These are phyloP conservation scores for Oryzias woworae DNA, from an alignment of 2,113 vertebrate genomes.

Conservation along the genomic window DNA sequence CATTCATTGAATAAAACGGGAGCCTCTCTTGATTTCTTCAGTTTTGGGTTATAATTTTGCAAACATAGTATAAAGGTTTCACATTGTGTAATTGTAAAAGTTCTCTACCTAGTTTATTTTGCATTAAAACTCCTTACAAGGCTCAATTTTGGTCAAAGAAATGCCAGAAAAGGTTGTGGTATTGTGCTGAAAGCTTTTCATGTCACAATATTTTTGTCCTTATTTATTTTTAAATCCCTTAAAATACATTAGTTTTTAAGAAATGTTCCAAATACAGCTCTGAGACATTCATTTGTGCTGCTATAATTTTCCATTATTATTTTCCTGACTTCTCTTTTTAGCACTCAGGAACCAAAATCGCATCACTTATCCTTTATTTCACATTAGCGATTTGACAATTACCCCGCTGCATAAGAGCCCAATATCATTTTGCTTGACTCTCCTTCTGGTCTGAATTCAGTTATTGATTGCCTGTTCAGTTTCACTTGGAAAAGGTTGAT, in stretches of 20 bases:
- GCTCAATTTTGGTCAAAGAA: too few species aligned
- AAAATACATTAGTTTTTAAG: not conserved
- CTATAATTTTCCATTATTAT: constrained; percentile 48
- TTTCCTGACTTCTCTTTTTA: constrained; percentile 48
- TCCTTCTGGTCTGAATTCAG: constrained; percentile 91
- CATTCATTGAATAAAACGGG: constrained; percentile 64
- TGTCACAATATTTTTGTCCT: not conserved
- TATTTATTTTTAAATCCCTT: not conserved
- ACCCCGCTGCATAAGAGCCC: constrained; percentile 77
- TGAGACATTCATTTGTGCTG: constrained; percentile 48
- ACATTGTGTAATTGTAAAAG: too few species aligned
- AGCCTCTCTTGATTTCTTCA: constrained; percentile 57
- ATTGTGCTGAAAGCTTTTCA: too few species aligned
- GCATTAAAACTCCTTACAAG: not conserved
- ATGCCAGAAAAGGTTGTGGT: too few species aligned
- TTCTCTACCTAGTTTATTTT: not conserved
- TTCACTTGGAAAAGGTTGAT: constrained; percentile 96
- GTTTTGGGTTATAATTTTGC: constrained; percentile 14
- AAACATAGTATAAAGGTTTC: too few species aligned
- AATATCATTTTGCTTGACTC: constrained; percentile 97
- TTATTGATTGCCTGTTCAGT: constrained; percentile 91
- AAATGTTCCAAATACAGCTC: not conserved
- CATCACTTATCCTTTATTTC: constrained; percentile 84
- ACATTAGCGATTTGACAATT: constrained; percentile 87
- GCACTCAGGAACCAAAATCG: constrained; percentile 78